phyloP scores from a whole-genome alignment of 1,140 invertebrate genomes.

The Brevipalpus yothersi region DNA sequence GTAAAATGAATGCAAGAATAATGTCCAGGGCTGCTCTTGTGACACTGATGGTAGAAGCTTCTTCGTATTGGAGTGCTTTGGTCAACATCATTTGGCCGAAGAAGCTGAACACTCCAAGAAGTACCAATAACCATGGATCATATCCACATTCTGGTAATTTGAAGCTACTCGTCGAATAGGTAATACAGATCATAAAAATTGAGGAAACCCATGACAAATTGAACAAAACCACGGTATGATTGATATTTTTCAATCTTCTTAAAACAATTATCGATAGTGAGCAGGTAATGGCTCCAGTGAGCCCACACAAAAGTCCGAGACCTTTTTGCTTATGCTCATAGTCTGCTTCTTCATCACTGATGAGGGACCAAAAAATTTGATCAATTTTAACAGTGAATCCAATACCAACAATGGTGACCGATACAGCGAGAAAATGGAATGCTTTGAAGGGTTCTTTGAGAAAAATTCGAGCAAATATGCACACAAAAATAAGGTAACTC shows the following conservation, averaged over 20 bases:
- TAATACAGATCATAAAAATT: conserved; percentile 47
- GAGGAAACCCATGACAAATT: conserved; percentile 57
- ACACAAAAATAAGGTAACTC: conserved; percentile 30
- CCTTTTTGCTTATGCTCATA: conserved; percentile 22
- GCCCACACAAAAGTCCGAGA: conserved; percentile 50
- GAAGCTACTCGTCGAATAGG: conserved; percentile 44
- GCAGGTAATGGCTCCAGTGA: conserved; percentile 57
- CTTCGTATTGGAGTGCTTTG: conserved; percentile 13
- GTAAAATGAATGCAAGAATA: conserved; percentile 73
- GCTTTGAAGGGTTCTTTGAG: conserved; percentile 29
- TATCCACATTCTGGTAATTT: conserved; percentile 51
- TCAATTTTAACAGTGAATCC: conserved; percentile 27
- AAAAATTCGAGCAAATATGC: conserved; percentile 27
- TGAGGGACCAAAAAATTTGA: conserved; percentile 18
- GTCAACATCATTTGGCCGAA: conserved; percentile 14
- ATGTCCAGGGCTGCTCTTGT: conserved; percentile 47
- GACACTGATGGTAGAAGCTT: conserved; percentile 13
- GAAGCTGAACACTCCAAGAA: conserved; percentile 26
- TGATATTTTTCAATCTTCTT: conserved; percentile 52
- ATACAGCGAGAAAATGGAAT: conserved; percentile 25
- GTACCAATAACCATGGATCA: conserved; percentile 47
- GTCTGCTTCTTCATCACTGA: conserved; percentile 1
- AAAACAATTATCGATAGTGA: conserved; percentile 65
- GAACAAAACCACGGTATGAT: conserved; percentile 67
- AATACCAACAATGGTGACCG: conserved; percentile 25